These are phyloP conservation scores for Chamaea fasciata DNA, from an alignment of 2,113 vertebrate genomes.

Conservation along the genomic window DNA sequence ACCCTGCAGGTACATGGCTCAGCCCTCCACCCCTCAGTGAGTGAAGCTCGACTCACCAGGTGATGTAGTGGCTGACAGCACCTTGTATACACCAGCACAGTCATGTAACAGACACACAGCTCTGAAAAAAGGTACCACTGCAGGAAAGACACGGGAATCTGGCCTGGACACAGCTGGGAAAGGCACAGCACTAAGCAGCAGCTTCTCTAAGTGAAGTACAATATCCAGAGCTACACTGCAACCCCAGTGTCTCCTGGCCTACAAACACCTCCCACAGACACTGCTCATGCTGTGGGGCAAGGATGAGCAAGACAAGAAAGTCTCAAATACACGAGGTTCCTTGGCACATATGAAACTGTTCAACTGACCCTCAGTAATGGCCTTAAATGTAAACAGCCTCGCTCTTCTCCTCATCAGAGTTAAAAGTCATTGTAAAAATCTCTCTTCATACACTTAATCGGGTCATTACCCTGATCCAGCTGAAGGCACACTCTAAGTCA, in stretches of 20 bases:
- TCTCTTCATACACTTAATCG: neutral
- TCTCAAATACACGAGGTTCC: neutral
- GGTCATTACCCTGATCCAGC: neutral
- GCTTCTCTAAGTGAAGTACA: neutral
- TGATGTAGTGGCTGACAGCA: accelerated
- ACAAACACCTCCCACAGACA: neutral
- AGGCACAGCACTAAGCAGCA: neutral
- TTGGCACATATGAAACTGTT: neutral
- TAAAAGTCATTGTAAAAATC: neutral
- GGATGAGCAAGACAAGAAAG: neutral
- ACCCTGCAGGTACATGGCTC: neutral
- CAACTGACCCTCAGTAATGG: neutral
- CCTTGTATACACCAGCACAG: neutral
- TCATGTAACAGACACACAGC: neutral
- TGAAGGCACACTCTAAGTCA: neutral
- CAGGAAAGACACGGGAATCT: neutral
- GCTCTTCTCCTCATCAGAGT: neutral
- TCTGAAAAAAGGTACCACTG: neutral
- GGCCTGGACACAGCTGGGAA: neutral
- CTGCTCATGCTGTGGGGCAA: accelerated
- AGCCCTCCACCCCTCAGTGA: neutral
- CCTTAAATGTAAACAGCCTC: neutral
- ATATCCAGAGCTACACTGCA: neutral
- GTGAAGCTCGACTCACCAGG: neutral
- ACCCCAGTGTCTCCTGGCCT: neutral